A percentile compares a stretch with the other conserved stretches of the same genome.
These are phyloP conservation scores for Gari tellinella DNA, from an alignment of 2,888 invertebrate species.

Conservation along the genomic window DNA sequence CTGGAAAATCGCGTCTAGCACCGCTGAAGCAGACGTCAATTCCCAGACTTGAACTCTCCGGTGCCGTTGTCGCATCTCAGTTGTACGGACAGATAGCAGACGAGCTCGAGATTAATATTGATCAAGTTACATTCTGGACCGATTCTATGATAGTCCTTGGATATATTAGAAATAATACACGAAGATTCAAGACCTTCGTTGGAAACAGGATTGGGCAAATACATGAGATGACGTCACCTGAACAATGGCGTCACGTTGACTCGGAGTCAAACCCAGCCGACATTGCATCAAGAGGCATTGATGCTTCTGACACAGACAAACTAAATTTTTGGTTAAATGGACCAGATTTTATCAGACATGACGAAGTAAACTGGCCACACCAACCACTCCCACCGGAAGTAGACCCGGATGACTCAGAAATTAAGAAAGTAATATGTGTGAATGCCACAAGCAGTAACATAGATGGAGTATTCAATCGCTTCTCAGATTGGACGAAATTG, in stretches of 20 bases:
- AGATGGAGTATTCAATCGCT: not conserved
- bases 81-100: slow-evolving; percentile 26
- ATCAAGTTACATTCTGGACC: slow-evolving; percentile 34
- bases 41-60: slow-evolving; percentile 28
- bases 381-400: slow-evolving; percentile 1
- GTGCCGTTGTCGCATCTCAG: slow-evolving; percentile 29
- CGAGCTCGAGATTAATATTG: slow-evolving; percentile 32
- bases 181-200: slow-evolving; percentile 48
- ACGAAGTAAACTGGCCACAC: slow-evolving; percentile 22
- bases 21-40: slow-evolving; percentile 36
- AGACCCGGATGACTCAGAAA: slow-evolving; percentile 18
- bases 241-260: slow-evolving; percentile 40
- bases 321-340: slow-evolving; percentile 26
- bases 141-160: slow-evolving; percentile 44
- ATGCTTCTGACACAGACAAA: not conserved
- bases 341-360: slow-evolving; percentile 23
- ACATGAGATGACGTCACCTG: slow-evolving; percentile 19
- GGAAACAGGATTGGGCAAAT: slow-evolving; percentile 27
- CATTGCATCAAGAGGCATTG: slow-evolving; percentile 24
- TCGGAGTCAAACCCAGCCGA: slow-evolving; percentile 38
- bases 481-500: slow-evolving; percentile 29
- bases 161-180: slow-evolving; percentile 35
- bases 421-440: slow-evolving; percentile 25
- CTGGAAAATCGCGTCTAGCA: slow-evolving; percentile 42
- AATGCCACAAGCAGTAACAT: not conserved